Evolutionary conservation across 2,797 vertebrate species (phyloP).

Genomic region (Smutsia gigantea): DNA sequence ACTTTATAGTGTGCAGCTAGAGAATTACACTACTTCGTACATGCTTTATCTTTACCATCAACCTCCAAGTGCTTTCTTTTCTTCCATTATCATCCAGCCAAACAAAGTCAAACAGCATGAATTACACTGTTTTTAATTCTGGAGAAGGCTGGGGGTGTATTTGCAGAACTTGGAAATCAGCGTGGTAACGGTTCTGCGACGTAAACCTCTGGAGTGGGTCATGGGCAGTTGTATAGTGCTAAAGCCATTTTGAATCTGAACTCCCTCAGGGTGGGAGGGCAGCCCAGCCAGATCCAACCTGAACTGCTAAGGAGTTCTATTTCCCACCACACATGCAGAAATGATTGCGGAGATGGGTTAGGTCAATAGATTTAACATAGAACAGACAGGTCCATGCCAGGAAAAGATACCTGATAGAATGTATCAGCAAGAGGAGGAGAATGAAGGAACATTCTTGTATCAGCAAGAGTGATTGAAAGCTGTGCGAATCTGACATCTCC

Average conservation of each 20-base stretch:
- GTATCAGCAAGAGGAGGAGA: background rate
- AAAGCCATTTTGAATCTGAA: background rate
- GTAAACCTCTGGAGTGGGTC: background rate
- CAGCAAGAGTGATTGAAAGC: background rate
- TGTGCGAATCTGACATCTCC: background rate
- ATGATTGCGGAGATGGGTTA: background rate
- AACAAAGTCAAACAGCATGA: background rate
- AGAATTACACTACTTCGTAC: background rate
- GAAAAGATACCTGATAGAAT: background rate
- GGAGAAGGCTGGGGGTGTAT: background rate
- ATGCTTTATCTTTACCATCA: background rate
- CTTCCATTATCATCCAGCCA: background rate
- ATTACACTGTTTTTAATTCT: conserved; percentile 22
- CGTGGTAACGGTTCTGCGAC: background rate
- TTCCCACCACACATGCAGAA: background rate
- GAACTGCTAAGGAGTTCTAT: background rate
- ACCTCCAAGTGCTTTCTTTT: background rate
- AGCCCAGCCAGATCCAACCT: background rate
- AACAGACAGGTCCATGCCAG: background rate
- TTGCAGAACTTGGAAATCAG: background rate
- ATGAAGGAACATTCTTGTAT: background rate
- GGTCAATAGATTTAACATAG: background rate
- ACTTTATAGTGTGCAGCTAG: rapidly evolving
- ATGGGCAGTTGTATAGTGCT: background rate
- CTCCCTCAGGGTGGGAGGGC: background rate